Conservation (phyloP, 1,140 invertebrate genomes). For the Cotesia chilonis region DNA sequence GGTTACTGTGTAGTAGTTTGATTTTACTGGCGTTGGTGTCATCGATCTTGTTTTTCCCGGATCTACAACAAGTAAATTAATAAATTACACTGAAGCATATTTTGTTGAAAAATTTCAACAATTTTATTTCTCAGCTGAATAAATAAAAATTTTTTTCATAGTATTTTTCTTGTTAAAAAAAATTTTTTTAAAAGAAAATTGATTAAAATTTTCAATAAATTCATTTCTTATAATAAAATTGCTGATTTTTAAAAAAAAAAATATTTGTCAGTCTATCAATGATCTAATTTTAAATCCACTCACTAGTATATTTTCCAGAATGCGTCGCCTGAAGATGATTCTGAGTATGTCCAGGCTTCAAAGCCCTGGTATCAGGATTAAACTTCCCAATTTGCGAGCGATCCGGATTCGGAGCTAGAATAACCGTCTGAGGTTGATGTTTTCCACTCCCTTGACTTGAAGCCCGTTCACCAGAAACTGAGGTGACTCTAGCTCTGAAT, state of each 20-base stretch:
- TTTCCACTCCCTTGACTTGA: slow-evolving; percentile 67
- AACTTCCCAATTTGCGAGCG: slow-evolving; percentile 41
- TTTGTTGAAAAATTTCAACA: no score
- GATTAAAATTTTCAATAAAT: no score
- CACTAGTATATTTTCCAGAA: slow-evolving; percentile 4
- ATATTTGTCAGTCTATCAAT: background rate
- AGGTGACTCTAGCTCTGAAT: slow-evolving; percentile 73
- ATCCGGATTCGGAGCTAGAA: slow-evolving; percentile 61
- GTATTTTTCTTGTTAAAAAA: no score
- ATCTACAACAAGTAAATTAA: slow-evolving; percentile 18
- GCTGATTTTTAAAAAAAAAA: no score
- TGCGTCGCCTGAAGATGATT: slow-evolving; percentile 3
- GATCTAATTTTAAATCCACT: background rate
- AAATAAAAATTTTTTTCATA: no score
- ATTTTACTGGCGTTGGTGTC: slow-evolving; percentile 40
- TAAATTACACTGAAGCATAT: no score
- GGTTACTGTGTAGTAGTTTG: slow-evolving; percentile 71
- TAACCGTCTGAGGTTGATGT: slow-evolving; percentile 73
- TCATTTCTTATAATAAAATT: background rate
- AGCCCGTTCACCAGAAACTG: slow-evolving; percentile 70
- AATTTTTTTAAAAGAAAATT: no score
- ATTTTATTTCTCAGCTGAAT: no score
- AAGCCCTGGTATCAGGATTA: slow-evolving; percentile 50
- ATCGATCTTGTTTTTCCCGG: slow-evolving; percentile 19
- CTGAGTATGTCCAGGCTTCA: slow-evolving; percentile 46